phyloP scores from a whole-genome alignment of 2,888 invertebrate species.

The Onchidella celtica region DNA sequence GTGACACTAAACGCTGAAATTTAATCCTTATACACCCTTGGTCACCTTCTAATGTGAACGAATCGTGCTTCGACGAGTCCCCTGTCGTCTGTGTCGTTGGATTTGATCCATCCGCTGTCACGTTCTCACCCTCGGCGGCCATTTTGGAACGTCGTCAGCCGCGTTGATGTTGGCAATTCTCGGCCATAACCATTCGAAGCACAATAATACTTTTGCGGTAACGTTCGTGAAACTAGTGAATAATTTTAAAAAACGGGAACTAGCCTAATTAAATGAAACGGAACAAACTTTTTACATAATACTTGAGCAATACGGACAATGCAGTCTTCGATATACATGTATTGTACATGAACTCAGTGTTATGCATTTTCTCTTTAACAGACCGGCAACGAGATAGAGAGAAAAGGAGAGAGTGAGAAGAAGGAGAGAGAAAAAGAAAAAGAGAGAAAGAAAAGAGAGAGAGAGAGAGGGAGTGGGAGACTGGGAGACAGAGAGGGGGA shows the following conservation, averaged over 20 bases:
- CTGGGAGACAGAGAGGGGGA: too few relatives aligned
- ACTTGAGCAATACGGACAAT: too few relatives aligned
- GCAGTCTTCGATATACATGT: too few relatives aligned
- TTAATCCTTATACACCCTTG: too few relatives aligned
- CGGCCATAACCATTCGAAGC: background rate
- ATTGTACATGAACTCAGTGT: background rate
- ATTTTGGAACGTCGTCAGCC: constrained; percentile 47
- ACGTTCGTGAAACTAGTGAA: too few relatives aligned
- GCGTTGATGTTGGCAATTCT: background rate
- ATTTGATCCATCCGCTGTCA: constrained; percentile 50
- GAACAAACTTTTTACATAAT: too few relatives aligned
- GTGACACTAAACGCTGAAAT: too few relatives aligned
- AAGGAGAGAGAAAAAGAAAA: background rate
- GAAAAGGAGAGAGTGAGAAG: background rate
- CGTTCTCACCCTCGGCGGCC: constrained; percentile 60
- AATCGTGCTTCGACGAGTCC: constrained; percentile 29
- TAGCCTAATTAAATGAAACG: background rate
- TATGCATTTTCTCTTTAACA: background rate
- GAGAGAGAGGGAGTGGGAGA: too few relatives aligned
- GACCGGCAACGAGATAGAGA: background rate
- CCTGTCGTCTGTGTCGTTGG: constrained; percentile 46
- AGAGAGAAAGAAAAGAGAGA: background rate
- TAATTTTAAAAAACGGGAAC: background rate
- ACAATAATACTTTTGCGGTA: background rate
- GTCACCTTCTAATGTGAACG: constrained; percentile 54